Evolutionary conservation across 1,140 invertebrate genomes (phyloP).

Genomic region (Papilio machaon): DNA sequence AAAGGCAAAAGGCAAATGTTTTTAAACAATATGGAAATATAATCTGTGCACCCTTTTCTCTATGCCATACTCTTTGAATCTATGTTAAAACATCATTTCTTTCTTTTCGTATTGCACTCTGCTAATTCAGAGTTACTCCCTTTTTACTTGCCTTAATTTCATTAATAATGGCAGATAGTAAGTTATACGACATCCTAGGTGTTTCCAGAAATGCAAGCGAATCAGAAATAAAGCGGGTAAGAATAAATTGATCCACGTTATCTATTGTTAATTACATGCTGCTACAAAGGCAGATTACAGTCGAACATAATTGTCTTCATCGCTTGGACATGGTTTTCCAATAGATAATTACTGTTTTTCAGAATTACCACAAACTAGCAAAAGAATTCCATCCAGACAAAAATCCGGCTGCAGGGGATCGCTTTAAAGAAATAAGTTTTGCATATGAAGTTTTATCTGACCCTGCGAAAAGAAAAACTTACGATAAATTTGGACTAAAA

Average conservation of each 20-base stretch:
- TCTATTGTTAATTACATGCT: constrained; percentile 47
- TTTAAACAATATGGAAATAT: not conserved
- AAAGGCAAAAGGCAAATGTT: not conserved
- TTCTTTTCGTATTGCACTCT: constrained; percentile 53
- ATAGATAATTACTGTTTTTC: constrained; percentile 50
- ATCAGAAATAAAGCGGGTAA: constrained; percentile 94
- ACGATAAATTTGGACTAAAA: constrained; percentile 90
- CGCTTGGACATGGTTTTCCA: constrained; percentile 25
- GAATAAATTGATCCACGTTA: constrained; percentile 44
- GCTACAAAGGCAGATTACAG: constrained; percentile 35
- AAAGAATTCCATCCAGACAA: constrained; percentile 95
- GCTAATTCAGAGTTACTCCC: constrained; percentile 49
- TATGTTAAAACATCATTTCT: constrained; percentile 43
- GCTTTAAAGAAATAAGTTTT: constrained; percentile 94
- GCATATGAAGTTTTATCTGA: constrained; percentile 93
- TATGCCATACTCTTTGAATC: constrained; percentile 39
- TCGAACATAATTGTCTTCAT: constrained; percentile 32
- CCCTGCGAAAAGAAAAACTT: constrained; percentile 86
- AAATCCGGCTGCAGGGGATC: constrained; percentile 91
- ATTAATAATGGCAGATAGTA: constrained; percentile 86
- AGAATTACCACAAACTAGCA: constrained; percentile 92
- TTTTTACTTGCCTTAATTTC: constrained; percentile 61
- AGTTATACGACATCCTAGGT: constrained; percentile 92
- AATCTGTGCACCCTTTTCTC: not conserved
- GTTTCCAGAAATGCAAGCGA: constrained; percentile 89